Base-by-base conservation (phyloP, 2,888 invertebrate genomes). In the Gymnosoma rotundatum region DNA sequence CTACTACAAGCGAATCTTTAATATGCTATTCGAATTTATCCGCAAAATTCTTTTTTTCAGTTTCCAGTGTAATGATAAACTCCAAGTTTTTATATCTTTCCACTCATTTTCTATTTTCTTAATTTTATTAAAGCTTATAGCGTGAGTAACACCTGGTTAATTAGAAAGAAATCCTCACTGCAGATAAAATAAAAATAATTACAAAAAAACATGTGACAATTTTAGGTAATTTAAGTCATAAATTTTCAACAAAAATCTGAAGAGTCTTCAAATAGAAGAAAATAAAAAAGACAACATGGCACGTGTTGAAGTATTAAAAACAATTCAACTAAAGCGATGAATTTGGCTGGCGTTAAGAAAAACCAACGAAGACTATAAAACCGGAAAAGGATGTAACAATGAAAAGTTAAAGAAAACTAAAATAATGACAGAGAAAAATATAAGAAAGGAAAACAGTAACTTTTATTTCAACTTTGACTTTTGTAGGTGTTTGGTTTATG, bases 401-500 rank as follows among this genome's bases (percentile, higher is more conserved):
- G 21, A 67, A 69, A 42, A 12, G 42, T 42, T 42, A 58, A 18
- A 61, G 25, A 52, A 80, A 50, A 64, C 32, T 50, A 66, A 42
- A 78, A n/a, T n/a, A 66, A 56, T 18, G 42, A 45, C 25, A 56
- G 32, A 42, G 38, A 42, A 21, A 50, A 25, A 42, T n/a, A 50
- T 42, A 18, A 38, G 7, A 60, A 20, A 42, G 12, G 52, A 58
- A 72, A 25, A 66, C 60, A 52, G 42, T 52, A 73, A 82, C 42
- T 82, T 78, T 66, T 45, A 69, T 20, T 74, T 50, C 61, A 69
- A 74, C 69, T 83, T 20, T 69, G 74, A 78, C 63, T 74, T 58
- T 69, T 64, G 69, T 54, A 67, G 78, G 78, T 79, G 75, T 79
- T 83, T 50, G 70, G 50, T 69, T 83, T 74, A 78, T 78, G 67